These are phyloP conservation scores for Cerceris rybyensis DNA, from an alignment of 2,888 invertebrate genomes.

Conservation along the genomic window DNA sequence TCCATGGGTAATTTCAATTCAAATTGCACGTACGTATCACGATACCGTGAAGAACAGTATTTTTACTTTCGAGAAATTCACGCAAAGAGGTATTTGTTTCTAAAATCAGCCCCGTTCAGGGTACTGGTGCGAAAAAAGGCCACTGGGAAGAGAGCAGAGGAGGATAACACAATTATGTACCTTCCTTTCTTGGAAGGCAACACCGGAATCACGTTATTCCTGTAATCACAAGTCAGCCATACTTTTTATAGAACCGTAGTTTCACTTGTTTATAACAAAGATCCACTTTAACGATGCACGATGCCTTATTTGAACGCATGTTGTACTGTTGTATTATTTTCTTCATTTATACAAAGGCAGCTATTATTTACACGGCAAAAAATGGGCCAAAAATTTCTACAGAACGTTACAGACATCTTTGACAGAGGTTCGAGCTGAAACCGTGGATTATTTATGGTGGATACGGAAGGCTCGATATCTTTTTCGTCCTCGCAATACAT, in stretches of 20 bases:
- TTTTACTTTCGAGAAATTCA: background rate
- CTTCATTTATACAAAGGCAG: conserved; percentile 4
- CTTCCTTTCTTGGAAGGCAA: conserved; percentile 4
- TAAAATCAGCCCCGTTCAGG: background rate
- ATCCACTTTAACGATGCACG: conserved; percentile 16
- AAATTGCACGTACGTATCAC: background rate
- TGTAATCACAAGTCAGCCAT: conserved; percentile 26
- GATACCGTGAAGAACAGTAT: background rate
- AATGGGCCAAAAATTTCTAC: conserved; percentile 30
- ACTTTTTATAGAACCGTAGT: background rate
- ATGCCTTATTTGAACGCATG: conserved; percentile 3
- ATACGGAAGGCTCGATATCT: conserved; percentile 39
- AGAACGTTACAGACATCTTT: conserved; percentile 32
- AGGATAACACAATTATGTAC: conserved; percentile 39
- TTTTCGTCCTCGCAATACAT: conserved; percentile 36
- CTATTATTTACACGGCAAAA: conserved; percentile 2
- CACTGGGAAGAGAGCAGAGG: conserved; percentile 3
- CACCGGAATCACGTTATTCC: conserved; percentile 12
- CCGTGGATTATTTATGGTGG: conserved; percentile 51
- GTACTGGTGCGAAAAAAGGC: background rate
- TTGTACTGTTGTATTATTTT: background rate
- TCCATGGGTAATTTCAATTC: background rate
- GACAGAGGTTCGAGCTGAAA: conserved; percentile 26
- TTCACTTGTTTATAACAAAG: background rate
- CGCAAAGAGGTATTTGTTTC: background rate